Evolutionary conservation across 2,888 invertebrate genomes (phyloP), one percentile per base, ranked within the genome.

Genomic region (Apodemia duryi): DNA sequence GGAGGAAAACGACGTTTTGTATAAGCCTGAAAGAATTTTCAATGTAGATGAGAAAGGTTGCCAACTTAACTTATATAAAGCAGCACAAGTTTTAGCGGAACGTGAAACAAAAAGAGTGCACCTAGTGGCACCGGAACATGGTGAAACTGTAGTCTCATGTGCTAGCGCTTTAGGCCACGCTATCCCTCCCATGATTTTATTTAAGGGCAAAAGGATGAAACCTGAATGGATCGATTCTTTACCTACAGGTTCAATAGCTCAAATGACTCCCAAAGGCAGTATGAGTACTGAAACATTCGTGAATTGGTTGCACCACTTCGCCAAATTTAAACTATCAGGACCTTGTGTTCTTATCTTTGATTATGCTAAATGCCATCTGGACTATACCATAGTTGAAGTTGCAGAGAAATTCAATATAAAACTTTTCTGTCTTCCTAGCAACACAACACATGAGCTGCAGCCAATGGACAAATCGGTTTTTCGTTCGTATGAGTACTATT

Each of bases 401-500:
- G 65, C 65, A 62, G 49, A 49, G 1, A 62, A 62, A 46, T 62
- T 46, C 32, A 9, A 62, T 32, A 62, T 62, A 6, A 62, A 62
- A 5, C 62, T 49, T 32, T 62, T 62, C 3, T 62, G 62, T 28
- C 46, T 49, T 62, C 49, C 62, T 9, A 62, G 62, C n/a, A 62
- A 62, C 7, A 52, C 52, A 9, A 28, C 52, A 52, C 52, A 52
- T 9, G 79, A 81, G 64, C 69, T 82, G 2, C 81, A 81, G 67
- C 79, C 79, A 4, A 71, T 81, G 70, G 79, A 80, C 70, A 80
- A 80, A 69, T 65, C 75, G 6, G 76, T 78, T 21, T 80, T 78
- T 69, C 66, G 73, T 60, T 70, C 74, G 6, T 79, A 77, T 71
- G 79, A 81, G 69, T 66, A 74, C 65, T 73, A 76, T 68, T 83